Conservation (phyloP, 2,888 invertebrate species). For the Eupeodes luniger region DNA sequence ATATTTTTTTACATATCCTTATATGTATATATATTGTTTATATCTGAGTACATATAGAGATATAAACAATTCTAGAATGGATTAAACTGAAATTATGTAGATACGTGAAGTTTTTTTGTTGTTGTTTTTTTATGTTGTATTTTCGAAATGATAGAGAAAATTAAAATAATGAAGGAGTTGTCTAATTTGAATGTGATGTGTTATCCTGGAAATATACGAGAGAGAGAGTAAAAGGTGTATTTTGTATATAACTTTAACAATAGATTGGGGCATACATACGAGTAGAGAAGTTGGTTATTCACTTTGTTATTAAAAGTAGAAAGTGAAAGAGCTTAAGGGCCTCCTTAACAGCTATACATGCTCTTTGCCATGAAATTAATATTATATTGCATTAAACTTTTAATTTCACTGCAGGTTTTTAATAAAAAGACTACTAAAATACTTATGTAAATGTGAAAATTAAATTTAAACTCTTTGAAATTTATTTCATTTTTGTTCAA, state of each 20-base stretch:
- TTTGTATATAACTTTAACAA: not conserved
- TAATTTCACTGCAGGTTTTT: too few relatives aligned
- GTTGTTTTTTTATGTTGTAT: not conserved
- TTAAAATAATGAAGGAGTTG: conserved; percentile 51
- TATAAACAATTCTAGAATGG: conserved; percentile 7
- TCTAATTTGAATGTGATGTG: conserved; percentile 26
- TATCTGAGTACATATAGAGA: not conserved
- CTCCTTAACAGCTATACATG: too few relatives aligned
- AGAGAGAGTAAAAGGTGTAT: too few relatives aligned
- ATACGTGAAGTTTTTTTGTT: conserved; percentile 46
- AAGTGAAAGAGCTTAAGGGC: too few relatives aligned
- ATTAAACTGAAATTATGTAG: conserved; percentile 53
- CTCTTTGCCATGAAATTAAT: too few relatives aligned
- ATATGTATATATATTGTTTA: not conserved
- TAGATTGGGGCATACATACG: not conserved
- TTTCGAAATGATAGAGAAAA: conserved; percentile 44
- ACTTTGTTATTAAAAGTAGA: not conserved
- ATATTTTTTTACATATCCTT: too few relatives aligned
- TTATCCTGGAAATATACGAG: not conserved
- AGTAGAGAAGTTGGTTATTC: not conserved
- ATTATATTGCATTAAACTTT: too few relatives aligned
- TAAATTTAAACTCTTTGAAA: too few relatives aligned
- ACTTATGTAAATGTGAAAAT: too few relatives aligned
- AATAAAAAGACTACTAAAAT: too few relatives aligned
- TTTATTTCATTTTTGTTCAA: too few relatives aligned